Percentiles rank a stretch among this genome's conserved stretches.
Conservation (phyloP, 2,113 vertebrate species). For the Myanophis thanlyinensis region DNA sequence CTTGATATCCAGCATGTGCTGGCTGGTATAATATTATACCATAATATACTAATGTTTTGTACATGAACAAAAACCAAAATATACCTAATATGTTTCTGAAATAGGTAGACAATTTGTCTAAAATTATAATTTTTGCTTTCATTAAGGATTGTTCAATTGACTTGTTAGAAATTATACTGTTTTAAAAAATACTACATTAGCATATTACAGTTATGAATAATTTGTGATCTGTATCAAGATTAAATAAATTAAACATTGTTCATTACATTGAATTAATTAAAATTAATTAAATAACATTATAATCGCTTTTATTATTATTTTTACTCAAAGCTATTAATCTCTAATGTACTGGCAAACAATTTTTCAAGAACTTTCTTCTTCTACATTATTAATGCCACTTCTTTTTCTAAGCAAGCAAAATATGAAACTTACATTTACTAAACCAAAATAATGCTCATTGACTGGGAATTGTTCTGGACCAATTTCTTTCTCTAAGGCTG, state of each 20-base stretch:
- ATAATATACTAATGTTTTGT: not conserved
- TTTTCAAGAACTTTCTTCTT: not conserved
- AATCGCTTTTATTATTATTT: not conserved
- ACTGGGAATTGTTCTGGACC: constrained; percentile 85
- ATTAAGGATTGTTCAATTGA: not conserved
- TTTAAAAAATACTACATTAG: not conserved
- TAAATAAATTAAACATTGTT: not conserved
- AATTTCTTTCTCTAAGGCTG: constrained; percentile 89
- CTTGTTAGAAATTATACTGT: not conserved
- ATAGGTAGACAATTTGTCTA: not conserved
- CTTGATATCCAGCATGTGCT: not conserved
- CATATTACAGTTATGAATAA: not conserved
- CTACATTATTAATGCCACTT: not conserved
- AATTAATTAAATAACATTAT: not conserved
- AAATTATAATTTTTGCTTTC: not conserved
- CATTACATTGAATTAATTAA: not conserved
- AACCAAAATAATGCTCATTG: constrained; percentile 85
- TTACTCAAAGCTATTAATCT: not conserved
- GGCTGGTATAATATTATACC: not conserved
- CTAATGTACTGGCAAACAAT: not conserved
- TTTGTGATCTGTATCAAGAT: not conserved
- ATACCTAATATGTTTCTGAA: not conserved
- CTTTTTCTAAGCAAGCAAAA: constrained; percentile 35
- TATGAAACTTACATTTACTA: constrained; percentile 80
- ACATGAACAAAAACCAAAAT: not conserved